Base-by-base conservation (phyloP, 2,113 vertebrate genomes). In the Shinisaurus crocodilurus region DNA sequence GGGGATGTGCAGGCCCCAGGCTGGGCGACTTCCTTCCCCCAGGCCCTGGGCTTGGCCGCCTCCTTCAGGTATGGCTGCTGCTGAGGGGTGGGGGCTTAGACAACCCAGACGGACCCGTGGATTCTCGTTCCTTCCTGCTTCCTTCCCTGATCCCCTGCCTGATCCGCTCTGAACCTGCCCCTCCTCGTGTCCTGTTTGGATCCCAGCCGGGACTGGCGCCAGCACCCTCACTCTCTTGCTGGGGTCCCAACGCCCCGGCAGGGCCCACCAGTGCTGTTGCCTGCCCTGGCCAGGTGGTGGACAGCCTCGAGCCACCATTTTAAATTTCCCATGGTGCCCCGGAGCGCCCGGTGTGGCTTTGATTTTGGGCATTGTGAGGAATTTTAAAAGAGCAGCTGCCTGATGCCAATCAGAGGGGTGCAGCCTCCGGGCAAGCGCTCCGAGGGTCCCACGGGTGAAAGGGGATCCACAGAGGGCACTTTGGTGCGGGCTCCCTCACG, bases 21-120 rank as follows among this genome's bases (percentile, higher is more conserved):
- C 0, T 97, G 95, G 89, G 93, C 96, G 29, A 96, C 93, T 18
- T 93, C 95, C 29, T 96, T 91, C 32, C 91, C 94, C 32, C 91
- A 92, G 76, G 92, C 93, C 0, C 63, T 90, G 84, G 93, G 92
- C 85, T 90, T 94, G 18, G 72, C 92, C 3, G 96, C 96, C 5
- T 23, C 94, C 81, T 92, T 93, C 93, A 93, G 93, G 94, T 95
- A 96, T 43, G 57, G 75, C 34, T 34, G 67, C 7, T 74, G 57
- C 27, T 65, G 4, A 15, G 12, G 13, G 27, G 37, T 1, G 8
- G 15, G 27, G 29, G 63, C 27, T 20, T 7, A 77, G 6, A 27
- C 75, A 43, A 27, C 43, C 43, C 25, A 27, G 40, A 32, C 6
- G 1, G 10, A 3, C 29, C 20, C 13, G 0, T 23, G 34, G 0